These are phyloP conservation scores for Mus spretus DNA, from an alignment of 2,797 vertebrate species.

Conservation along the genomic window DNA sequence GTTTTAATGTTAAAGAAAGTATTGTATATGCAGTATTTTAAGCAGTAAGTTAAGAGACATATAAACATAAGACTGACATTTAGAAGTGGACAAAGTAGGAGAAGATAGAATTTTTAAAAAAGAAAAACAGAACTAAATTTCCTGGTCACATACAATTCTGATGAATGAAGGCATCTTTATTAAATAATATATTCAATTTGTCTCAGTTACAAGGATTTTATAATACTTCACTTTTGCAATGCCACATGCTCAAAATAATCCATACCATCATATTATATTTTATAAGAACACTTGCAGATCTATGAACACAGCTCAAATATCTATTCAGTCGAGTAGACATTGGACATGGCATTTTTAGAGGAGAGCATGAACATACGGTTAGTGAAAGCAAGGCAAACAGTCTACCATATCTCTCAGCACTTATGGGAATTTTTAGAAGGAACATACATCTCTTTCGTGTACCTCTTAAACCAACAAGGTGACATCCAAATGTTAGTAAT, in stretches of 20 bases:
- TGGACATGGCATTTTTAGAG: background rate
- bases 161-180: background rate
- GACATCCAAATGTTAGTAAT: background rate
- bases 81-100: background rate
- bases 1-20: constrained; percentile 14
- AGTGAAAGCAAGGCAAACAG: background rate
- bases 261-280: background rate
- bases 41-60: background rate
- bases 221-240: constrained; percentile 19
- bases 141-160: background rate
- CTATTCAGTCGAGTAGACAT: background rate
- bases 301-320: background rate
- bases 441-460: background rate
- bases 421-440: background rate
- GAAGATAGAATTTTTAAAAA: background rate
- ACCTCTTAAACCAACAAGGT: background rate
- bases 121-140: constrained; percentile 23
- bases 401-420: background rate
- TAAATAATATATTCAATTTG: constrained; percentile 22
- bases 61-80: constrained; percentile 31
- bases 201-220: background rate
- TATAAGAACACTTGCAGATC: background rate
- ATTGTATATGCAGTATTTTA: background rate
- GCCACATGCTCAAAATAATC: constrained; percentile 34
- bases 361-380: background rate